phyloP scores from a whole-genome alignment of 2,797 vertebrate genomes.

The Argya squamiceps region DNA sequence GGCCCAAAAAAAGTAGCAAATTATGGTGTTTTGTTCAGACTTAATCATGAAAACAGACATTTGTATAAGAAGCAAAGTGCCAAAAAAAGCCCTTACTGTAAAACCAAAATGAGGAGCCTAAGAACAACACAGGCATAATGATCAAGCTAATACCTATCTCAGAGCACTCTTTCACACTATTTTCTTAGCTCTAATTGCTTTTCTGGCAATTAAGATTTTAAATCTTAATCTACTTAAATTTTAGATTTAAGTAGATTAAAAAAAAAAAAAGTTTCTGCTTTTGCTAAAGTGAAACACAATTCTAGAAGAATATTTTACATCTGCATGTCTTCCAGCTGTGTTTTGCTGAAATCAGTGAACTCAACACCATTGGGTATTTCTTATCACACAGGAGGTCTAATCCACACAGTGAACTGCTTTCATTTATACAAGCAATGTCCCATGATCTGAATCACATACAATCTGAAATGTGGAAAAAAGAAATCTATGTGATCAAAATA shows the following conservation, averaged over 20 bases:
- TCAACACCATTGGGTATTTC: neutral
- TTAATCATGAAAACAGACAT: neutral
- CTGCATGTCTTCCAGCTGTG: neutral
- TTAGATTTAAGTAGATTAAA: neutral
- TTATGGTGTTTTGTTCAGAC: neutral
- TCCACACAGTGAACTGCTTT: neutral
- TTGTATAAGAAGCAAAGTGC: neutral
- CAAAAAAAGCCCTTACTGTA: fast-evolving
- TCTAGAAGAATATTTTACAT: neutral
- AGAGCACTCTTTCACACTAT: neutral
- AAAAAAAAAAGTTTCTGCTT: neutral
- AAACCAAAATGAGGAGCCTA: neutral
- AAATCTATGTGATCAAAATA: neutral
- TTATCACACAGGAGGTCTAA: neutral
- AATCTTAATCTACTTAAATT: too few species aligned
- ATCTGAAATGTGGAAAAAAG: neutral
- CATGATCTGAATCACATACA: neutral
- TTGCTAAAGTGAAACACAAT: neutral
- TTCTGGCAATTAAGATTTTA: too few species aligned
- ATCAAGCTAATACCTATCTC: neutral
- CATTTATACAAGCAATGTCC: neutral
- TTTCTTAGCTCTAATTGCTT: neutral
- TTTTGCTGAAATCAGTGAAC: neutral
- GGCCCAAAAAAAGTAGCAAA: neutral
- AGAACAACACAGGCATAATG: neutral